A percentile compares a stretch with the other conserved stretches of the same genome.
These are phyloP conservation scores for Proteles cristata DNA, from an alignment of 2,113 vertebrate genomes.

Conservation along the genomic window DNA sequence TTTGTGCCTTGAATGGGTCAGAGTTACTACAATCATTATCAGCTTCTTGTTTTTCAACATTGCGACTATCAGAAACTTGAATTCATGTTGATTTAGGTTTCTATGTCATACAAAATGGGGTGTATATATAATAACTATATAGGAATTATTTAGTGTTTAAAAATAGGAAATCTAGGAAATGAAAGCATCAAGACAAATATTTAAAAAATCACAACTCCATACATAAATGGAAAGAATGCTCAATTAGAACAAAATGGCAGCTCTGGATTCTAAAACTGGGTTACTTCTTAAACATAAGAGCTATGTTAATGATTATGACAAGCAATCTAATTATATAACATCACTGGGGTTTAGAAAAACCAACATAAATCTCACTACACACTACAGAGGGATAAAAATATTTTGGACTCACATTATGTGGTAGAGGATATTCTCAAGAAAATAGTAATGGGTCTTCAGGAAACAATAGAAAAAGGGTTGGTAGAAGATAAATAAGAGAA, in stretches of 20 bases:
- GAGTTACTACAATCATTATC: neutral
- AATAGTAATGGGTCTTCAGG: neutral
- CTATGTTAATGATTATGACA: neutral
- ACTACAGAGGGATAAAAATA: neutral
- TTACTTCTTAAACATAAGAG: neutral
- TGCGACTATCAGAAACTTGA: neutral
- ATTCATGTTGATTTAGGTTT: neutral
- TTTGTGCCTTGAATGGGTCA: neutral
- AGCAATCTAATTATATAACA: slow-evolving; percentile 21
- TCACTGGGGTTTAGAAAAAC: neutral
- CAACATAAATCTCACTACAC: neutral
- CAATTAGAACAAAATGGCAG: neutral
- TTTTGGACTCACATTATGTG: neutral
- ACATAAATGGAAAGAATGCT: neutral
- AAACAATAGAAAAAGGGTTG: neutral
- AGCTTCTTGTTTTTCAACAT: neutral
- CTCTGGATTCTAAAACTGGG: neutral
- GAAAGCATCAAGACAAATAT: neutral
- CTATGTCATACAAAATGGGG: neutral
- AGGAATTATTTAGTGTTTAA: neutral
- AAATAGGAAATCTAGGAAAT: neutral
- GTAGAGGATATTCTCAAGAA: neutral
- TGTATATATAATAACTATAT: neutral
- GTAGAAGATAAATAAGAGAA: neutral
- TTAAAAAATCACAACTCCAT: neutral